These are phyloP conservation scores for Podargus strigoides DNA, from an alignment of 2,797 vertebrate genomes.

Conservation along the genomic window DNA sequence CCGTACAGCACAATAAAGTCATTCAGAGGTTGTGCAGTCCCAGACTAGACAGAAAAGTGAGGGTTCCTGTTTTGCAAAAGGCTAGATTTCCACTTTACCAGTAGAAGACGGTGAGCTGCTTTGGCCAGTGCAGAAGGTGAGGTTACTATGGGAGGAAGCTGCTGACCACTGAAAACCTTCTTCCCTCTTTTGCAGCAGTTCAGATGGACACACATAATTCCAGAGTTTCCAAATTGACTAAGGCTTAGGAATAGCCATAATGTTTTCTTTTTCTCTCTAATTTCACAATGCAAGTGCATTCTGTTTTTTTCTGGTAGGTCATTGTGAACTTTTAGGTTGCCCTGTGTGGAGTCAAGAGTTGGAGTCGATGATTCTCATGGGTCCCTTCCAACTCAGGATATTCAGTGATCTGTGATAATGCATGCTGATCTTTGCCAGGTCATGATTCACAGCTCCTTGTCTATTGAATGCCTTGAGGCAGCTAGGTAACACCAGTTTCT, in stretches of 20 bases:
- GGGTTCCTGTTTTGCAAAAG: neutral
- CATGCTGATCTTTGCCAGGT: neutral
- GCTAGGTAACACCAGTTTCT: neutral
- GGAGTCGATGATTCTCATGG: neutral
- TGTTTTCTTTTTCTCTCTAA: neutral
- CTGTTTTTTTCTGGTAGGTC: neutral
- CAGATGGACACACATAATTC: neutral
- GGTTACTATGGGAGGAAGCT: neutral
- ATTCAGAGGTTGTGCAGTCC: neutral
- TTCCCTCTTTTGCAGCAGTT: neutral
- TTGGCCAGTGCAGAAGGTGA: neutral
- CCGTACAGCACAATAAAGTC: neutral
- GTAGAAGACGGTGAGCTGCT: neutral
- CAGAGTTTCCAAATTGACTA: neutral
- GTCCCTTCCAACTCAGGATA: neutral
- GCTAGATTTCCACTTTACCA: neutral
- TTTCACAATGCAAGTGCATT: neutral
- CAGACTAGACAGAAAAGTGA: neutral
- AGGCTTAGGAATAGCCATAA: neutral
- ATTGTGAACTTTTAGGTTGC: neutral
- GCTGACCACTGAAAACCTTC: neutral
- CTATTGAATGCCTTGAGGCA: neutral
- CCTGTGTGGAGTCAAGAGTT: neutral
- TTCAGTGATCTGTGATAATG: neutral
- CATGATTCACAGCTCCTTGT: neutral